Evolutionary conservation across 2,797 vertebrate genomes (phyloP).

Genomic region (Aphelocoma californica): DNA sequence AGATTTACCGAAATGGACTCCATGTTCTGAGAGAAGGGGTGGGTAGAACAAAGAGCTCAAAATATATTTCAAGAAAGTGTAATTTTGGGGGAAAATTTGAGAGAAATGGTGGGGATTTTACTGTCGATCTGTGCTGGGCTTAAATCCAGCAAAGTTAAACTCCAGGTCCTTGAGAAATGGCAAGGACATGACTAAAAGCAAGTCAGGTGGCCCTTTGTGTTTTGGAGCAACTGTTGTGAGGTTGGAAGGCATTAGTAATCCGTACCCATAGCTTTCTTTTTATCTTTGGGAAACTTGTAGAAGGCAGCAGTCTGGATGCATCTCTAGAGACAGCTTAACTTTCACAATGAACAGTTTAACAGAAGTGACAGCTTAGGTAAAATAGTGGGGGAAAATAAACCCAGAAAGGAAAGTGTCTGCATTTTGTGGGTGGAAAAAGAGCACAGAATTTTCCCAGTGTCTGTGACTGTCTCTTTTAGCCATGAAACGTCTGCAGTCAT

Average conservation of each 20-base stretch:
- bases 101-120: background rate
- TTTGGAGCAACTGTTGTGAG: constrained; percentile 42
- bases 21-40: background rate
- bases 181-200: constrained; percentile 32
- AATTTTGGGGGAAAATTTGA: background rate
- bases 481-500: background rate
- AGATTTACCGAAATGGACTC: background rate
- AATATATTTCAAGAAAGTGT: background rate
- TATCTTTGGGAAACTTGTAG: constrained; percentile 59
- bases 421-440: constrained; percentile 23
- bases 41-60: background rate
- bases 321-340: constrained; percentile 69
- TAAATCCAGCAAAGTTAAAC: background rate
- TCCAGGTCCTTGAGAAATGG: constrained; percentile 35
- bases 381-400: constrained; percentile 58
- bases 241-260: constrained; percentile 58
- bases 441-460: constrained; percentile 7
- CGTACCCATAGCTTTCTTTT: constrained; percentile 44
- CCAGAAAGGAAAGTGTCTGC: constrained; percentile 42
- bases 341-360: constrained; percentile 57
- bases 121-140: background rate
- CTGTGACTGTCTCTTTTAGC: constrained; percentile 2
- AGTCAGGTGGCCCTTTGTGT: constrained; percentile 33
- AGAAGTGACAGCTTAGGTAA: constrained; percentile 63
- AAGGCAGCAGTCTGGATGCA: constrained; percentile 53